Base-by-base conservation (phyloP, 53 echinoderm and acorn worm genomes). In the Apostichopus leukothele region DNA sequence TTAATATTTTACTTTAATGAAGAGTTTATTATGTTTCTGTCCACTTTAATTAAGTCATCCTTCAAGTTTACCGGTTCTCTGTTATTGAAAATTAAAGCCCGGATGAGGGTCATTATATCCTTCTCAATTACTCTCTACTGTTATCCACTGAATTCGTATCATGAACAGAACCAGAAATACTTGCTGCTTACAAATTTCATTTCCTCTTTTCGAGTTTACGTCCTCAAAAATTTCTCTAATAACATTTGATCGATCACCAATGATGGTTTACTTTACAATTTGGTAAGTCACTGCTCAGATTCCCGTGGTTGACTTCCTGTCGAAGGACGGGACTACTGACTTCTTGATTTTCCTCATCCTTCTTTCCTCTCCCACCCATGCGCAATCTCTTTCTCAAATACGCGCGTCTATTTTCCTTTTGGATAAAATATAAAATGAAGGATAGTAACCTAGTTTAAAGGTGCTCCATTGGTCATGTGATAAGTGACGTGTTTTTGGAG, bases 391-490 rank as follows among this genome's bases (percentile, higher is more conserved):
- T 84, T 22, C 60, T 60, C 6, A 84, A 60, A 5, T 84, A 84
- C 60, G 66, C 67, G 12, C 84, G 84, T 66, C 84, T 60, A 12
- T 84, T 84, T 84, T 84, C 84, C 25, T 84, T 84, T 20, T 59
- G 84, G 22, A 59, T 60, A 18, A 84, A 39, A 39, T 0, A 84
- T 0, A 84, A 59, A 84, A 84, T 16, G 50, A 84, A 84, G 84
- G 67, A 66, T 84, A 84, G 60, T 84, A 84, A 61, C 84, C 84
- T 19, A 84, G 66, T 84, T 84, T 84, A 39, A 63, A 84, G 39
- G 60, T 84, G 60, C 84, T 84, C 84, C 84, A 84, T 57, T 84
- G 59, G 6, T 84, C 84, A 59, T 60, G 57, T 20, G 84, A 60
- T 6, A 84, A 60, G 27, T 84, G 66, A 25, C 84, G 84, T 59